Evolutionary conservation across 2,888 invertebrate genomes (phyloP), one percentile per base, ranked within the genome.

Genomic region (Monopis laevigella): DNA sequence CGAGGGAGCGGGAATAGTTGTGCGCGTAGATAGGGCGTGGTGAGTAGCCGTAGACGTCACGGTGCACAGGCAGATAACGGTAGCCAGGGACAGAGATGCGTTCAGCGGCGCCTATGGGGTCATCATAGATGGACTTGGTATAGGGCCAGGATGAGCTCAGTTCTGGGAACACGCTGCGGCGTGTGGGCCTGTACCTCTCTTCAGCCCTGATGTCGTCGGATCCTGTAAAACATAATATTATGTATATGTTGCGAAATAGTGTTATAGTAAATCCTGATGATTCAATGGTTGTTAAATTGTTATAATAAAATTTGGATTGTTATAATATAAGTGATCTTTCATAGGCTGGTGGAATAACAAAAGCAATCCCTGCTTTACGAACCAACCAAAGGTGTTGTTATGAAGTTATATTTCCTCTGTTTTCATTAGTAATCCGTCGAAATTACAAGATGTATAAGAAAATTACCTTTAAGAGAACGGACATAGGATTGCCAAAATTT

Each of bases 401-500:
- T n/a, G n/a, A n/a, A n/a, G n/a, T n/a, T n/a, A n/a, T n/a, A n/a
- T n/a, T n/a, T n/a, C n/a, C n/a, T n/a, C n/a, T n/a, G n/a, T 29
- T 7, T 24, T 24, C 24, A 11, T 29, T 12, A 10, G 12, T 29
- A 6, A 29, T n/a, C 3, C 27, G 27, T 6, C n/a, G n/a, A n/a
- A n/a, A 27, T 42, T 29, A 36, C 3, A 19, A n/a, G n/a, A n/a
- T n/a, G n/a, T n/a, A 17, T 14, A 11, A 24, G 14, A 28, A 13
- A 16, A 4, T 11, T 16, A 93, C 93, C 93, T 87, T 93, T 93
- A 56, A 93, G 86, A 82, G 93, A 93, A 80, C 93, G 88, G 74
- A 93, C 92, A 78, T 90, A 93, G 66, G 93, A 92, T 82, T 93
- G 93, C 93, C 93, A 93, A 83, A 93, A 93, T 84, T 88, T 93